Base-by-base conservation (phyloP, 2,888 invertebrate species). In the Metallyticus violacea region DNA sequence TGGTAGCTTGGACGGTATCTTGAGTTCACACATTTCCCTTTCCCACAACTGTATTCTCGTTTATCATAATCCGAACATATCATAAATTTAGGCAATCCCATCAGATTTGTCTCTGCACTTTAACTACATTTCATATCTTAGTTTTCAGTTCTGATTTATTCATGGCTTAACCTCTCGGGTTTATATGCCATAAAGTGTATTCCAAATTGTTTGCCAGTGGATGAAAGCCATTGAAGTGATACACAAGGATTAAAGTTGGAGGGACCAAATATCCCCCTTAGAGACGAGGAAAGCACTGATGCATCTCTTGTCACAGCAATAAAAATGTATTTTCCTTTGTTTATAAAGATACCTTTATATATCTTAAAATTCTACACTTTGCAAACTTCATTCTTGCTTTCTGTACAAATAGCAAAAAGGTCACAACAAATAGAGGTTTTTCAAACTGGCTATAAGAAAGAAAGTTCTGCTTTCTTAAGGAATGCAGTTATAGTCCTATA, bases 1-100 rank as follows among this genome's bases (percentile, higher is more conserved):
- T 62, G 82, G 77, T 15, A 85, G 29, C 79, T 85, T 78, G 76
- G 84, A 7, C 22, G 77, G 76, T 84, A 28, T 84, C 78, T 78
- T 78, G 26, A 79, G 30, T 28, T 29, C 77, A 29, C 78, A 78
- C 85, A 40, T 85, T 85, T 85, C 25, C 85, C 78, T 22, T 79
- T 22, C 77, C 26, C 28, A 28, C 86, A 76, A 77, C 28, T 83
- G 77, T 25, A 77, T 83, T 27, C 83, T 77, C 85, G 81, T 85
- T 87, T 87, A 78, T 87, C 87, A 87, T 87, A 87, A 87, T 87
- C 87, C 85, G 30, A 80, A 85, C 25, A 81, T 81, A 27, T 81
- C 85, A 82, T 87, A 87, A 87, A 87, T 87, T 87, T 85, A 28
- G 26, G 81, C 87, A 87, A 87, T 87, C 84, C 87, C 87, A 78